A percentile compares a stretch with the other conserved stretches of the same genome.
Evolutionary conservation across 2,888 invertebrate species (phyloP).

Genomic region (Microchrysa polita): DNA sequence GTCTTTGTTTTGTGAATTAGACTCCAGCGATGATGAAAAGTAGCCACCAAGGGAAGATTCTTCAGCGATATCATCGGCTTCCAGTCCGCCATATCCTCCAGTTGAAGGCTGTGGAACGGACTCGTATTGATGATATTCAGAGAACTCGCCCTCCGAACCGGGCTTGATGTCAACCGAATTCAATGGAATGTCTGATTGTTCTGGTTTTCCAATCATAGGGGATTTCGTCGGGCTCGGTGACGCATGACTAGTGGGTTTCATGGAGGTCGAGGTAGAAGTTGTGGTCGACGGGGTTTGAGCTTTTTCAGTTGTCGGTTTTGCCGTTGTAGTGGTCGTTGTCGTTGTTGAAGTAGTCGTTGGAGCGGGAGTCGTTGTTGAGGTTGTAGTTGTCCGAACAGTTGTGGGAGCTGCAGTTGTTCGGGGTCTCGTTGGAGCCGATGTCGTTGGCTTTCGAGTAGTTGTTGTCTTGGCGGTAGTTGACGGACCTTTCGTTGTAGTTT

Average conservation of each 20-base stretch:
- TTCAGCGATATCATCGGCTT: conserved; percentile 17
- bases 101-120: not conserved
- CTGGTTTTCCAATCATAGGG: too few species aligned
- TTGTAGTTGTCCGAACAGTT: conserved; percentile 48
- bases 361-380: conserved; percentile 54
- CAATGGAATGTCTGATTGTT: conserved; percentile 24
- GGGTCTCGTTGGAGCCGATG: conserved; percentile 53
- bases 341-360: conserved; percentile 50
- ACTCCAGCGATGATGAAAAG: not conserved
- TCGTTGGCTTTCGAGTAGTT: conserved; percentile 51
- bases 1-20: conserved; percentile 49
- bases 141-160: conserved; percentile 24
- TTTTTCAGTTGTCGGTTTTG: not conserved
- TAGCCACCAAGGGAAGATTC: conserved; percentile 8
- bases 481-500: conserved; percentile 45
- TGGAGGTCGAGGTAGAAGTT: not conserved
- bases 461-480: conserved; percentile 50
- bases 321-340: conserved; percentile 43
- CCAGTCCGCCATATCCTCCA: conserved; percentile 3
- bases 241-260: too few species aligned
- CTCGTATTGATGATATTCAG: conserved; percentile 29
- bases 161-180: conserved; percentile 10
- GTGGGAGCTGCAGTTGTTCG: conserved; percentile 46
- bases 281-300: conserved; percentile 22
- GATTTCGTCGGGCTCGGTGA: not conserved